Evolutionary conservation across 2,888 invertebrate species (phyloP).

Genomic region (Agriopis marginaria): DNA sequence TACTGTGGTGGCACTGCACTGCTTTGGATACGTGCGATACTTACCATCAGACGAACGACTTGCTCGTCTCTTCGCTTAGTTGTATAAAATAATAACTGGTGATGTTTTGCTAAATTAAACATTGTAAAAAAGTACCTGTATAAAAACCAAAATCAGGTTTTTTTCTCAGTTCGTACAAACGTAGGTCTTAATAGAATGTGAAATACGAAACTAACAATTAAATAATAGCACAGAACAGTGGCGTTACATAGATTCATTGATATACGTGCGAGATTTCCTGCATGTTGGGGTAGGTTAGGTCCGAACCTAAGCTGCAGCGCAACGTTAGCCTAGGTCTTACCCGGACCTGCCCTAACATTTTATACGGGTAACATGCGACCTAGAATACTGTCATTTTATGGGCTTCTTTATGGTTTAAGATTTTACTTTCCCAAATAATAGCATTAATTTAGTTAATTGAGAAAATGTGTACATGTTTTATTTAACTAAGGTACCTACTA

Average conservation of each 20-base stretch:
- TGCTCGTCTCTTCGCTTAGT: too few relatives aligned
- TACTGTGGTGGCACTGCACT: not conserved
- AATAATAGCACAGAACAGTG: not conserved
- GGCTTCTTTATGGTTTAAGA: slow-evolving; percentile 4
- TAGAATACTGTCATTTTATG: not conserved
- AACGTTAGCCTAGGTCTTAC: slow-evolving; percentile 21
- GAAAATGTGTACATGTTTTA: too few relatives aligned
- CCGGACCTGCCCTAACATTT: slow-evolving; percentile 23
- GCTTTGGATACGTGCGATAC: not conserved
- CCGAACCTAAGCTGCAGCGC: slow-evolving; percentile 17
- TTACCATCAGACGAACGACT: not conserved
- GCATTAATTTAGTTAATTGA: not conserved
- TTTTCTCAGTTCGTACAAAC: not conserved
- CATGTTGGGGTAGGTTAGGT: slow-evolving; percentile 26
- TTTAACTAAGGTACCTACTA: too few relatives aligned
- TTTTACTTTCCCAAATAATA: not conserved
- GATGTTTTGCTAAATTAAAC: too few relatives aligned
- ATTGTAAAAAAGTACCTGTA: not conserved
- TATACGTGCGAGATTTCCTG: slow-evolving; percentile 13
- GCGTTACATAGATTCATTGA: not conserved
- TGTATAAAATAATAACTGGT: too few relatives aligned
- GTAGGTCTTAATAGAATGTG: not conserved
- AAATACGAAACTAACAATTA: not conserved
- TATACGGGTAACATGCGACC: not conserved
- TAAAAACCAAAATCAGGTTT: not conserved